phyloP scores from a whole-genome alignment of 1,140 invertebrate genomes.

The Lordiphosa clarofinis region DNA sequence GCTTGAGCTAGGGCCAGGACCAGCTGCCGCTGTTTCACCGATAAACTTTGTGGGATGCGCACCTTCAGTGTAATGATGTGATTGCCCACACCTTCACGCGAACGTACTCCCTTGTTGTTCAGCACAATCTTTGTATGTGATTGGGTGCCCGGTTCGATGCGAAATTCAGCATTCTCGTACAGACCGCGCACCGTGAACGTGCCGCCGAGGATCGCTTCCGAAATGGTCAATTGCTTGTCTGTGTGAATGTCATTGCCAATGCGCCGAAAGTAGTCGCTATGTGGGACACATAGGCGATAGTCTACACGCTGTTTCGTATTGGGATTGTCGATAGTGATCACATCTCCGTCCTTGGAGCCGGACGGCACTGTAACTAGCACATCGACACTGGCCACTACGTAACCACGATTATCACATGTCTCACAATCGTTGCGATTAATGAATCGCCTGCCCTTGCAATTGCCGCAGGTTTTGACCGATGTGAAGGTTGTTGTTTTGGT shows the following conservation, averaged over 20 bases:
- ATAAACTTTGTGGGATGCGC: constrained; percentile 58
- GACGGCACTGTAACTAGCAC: constrained; percentile 56
- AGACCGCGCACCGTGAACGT: constrained; percentile 58
- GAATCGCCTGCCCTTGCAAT: constrained; percentile 66
- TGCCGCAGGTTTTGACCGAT: constrained; percentile 33
- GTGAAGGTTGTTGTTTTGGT: constrained; percentile 55
- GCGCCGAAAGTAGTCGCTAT: constrained; percentile 64
- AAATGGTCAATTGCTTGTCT: constrained; percentile 59
- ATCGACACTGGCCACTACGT: constrained; percentile 42
- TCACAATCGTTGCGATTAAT: constrained; percentile 70
- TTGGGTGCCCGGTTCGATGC: constrained; percentile 62
- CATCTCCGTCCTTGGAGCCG: constrained; percentile 61
- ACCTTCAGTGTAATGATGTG: constrained; percentile 68
- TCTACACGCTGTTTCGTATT: constrained; percentile 52
- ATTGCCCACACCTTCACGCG: constrained; percentile 43
- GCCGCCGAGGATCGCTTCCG: constrained; percentile 65
- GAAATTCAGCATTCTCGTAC: constrained; percentile 58
- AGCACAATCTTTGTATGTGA: constrained; percentile 56
- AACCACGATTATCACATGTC: constrained; percentile 59
- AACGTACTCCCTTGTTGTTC: constrained; percentile 57
- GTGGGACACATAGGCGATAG: constrained; percentile 51
- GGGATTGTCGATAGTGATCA: constrained; percentile 57
- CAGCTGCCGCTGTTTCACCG: constrained; percentile 67
- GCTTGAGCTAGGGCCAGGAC: constrained; percentile 62
- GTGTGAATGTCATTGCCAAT: constrained; percentile 60